Conservation (phyloP, 2,113 vertebrate species). For the Psilopogon haemacephalus region DNA sequence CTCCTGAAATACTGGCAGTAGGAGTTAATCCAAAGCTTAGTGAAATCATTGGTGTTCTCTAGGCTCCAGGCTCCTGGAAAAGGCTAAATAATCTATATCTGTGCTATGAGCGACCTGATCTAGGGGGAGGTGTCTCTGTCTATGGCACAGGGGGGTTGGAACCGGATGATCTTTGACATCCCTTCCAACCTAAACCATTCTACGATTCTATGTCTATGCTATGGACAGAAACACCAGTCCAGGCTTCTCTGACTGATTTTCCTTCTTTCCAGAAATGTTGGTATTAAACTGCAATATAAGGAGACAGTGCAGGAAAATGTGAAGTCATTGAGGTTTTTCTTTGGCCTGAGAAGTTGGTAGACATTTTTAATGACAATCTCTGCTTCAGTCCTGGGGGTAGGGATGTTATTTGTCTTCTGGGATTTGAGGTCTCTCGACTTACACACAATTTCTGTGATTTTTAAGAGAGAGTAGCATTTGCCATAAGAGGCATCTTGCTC, state of each 20-base stretch:
- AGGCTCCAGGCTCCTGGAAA: not conserved
- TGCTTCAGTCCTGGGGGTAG: not conserved
- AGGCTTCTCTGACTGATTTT: not conserved
- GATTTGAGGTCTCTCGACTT: not conserved
- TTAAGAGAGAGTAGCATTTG: not conserved
- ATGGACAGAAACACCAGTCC: not conserved
- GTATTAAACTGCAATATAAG: not conserved
- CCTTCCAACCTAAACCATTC: too few relatives aligned
- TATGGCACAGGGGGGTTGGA: too few relatives aligned
- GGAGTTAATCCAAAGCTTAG: not conserved
- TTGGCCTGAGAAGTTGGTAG: not conserved
- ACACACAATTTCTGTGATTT: not conserved
- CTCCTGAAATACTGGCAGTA: not conserved
- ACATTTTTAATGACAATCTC: not conserved
- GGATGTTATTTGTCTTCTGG: not conserved
- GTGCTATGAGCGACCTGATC: too few relatives aligned
- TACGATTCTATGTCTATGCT: not conserved
- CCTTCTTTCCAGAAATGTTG: not conserved
- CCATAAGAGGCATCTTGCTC: not conserved
- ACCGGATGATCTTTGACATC: too few relatives aligned
- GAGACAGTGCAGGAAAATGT: not conserved
- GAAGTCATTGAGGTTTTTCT: not conserved
- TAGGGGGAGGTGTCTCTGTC: too few relatives aligned
- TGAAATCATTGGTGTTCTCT: not conserved
- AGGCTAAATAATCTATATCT: not conserved